A percentile compares a stretch with the other conserved stretches of the same genome.
Evolutionary conservation across 2,113 vertebrate species (phyloP).

Genomic region (Megalops atlanticus): DNA sequence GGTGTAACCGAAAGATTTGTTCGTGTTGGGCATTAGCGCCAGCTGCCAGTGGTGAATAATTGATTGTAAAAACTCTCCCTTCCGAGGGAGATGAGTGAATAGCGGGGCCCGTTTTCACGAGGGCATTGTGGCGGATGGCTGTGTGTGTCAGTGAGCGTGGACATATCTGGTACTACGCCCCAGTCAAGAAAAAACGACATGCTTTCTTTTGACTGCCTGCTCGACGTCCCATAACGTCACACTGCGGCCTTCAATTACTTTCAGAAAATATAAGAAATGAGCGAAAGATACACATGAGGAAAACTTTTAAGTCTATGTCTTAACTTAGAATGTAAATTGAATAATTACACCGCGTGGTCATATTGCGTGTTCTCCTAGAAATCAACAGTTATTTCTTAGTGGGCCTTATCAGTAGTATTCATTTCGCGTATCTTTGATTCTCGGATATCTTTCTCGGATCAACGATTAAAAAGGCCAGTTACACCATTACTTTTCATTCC

Average conservation of each 20-base stretch:
- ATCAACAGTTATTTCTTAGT: too few species aligned
- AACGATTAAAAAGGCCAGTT: too few species aligned
- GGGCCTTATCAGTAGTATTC: too few species aligned
- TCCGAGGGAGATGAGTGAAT: slow-evolving; percentile 56
- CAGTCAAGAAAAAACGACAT: too few species aligned
- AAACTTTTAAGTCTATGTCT: too few species aligned
- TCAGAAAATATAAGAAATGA: not conserved
- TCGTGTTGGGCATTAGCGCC: slow-evolving; percentile 67
- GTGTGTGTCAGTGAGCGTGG: not conserved
- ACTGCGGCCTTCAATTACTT: not conserved
- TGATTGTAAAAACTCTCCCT: slow-evolving; percentile 64
- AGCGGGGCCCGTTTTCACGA: slow-evolving; percentile 10
- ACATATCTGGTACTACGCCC: not conserved
- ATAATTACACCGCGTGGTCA: too few species aligned
- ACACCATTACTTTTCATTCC: too few species aligned
- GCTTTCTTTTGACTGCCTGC: too few species aligned
- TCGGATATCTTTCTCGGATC: too few species aligned
- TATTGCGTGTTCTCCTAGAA: too few species aligned
- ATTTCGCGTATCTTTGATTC: too few species aligned
- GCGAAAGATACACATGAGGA: not conserved
- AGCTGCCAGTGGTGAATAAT: slow-evolving; percentile 70
- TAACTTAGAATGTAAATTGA: too few species aligned
- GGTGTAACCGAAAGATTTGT: slow-evolving; percentile 71
- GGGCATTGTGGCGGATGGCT: not conserved
- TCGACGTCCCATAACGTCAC: not conserved